Base-by-base conservation (phyloP, 2,113 vertebrate species). In the Brachyistius frenatus region DNA sequence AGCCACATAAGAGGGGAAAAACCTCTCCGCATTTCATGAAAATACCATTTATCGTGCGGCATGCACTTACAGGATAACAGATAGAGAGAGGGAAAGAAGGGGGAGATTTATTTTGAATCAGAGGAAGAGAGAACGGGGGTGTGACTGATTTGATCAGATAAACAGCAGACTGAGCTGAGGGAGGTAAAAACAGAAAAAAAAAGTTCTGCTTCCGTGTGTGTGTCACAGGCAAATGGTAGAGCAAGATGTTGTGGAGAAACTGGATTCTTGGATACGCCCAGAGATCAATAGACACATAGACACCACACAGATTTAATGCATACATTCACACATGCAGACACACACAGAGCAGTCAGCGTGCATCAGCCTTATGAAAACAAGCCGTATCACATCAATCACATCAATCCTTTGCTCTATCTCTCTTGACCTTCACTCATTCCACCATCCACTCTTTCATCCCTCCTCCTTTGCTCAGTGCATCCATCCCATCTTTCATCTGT, bases 371-470 rank as follows among this genome's bases (percentile, higher is more conserved):
- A 86, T 85, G 85, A 91, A 89, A 92, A 92, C 89, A 92, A 89
- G 87, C 86, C 86, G 88, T 81, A 88, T 87, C 88, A 88, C 89
- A 93, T 93, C 89, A 91, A 86, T 92, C 90, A 87, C 83, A 79
- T 66, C 81, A 64, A 75, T 77, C 76, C 84, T 86, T 91, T 90
- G 73, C 88, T 88, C 84, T 85, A 41, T 74, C 80, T 86, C 88
- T 84, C 85, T 90, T 90, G 91, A 92, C 91, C 90, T 93, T 92
- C 85, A 83, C 86, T 90, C 83, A 86, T 88, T 89, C 87, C 85
- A 90, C 86, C 88, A 85, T 72, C 61, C 76, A 71, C 77, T 83
- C 89, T 92, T 92, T 92, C 86, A 91, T 93, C 90, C 86, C 58
- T 79, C 75, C 74, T 80, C 64, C 70, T 58, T 84, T 80, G 57